These are phyloP conservation scores for Propithecus deckenii DNA, from an alignment of 2,797 vertebrate species.

Conservation along the genomic window DNA sequence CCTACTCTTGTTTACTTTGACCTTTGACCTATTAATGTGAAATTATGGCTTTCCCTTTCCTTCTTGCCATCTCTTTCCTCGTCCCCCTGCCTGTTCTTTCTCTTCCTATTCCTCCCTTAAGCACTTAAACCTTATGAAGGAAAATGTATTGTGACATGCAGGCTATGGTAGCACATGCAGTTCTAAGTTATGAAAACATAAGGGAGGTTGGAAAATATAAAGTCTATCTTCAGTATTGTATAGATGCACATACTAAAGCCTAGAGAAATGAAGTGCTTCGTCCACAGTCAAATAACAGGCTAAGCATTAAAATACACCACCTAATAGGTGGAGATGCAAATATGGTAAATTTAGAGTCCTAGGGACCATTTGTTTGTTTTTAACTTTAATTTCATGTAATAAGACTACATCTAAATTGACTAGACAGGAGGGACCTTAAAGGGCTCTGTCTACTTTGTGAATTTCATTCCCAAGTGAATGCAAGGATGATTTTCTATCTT, in stretches of 20 bases:
- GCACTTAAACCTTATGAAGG: background rate
- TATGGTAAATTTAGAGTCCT: background rate
- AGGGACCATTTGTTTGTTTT: background rate
- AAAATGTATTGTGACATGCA: background rate
- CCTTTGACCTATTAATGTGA: background rate
- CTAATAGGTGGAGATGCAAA: background rate
- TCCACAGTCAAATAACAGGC: background rate
- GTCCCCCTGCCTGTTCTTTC: background rate
- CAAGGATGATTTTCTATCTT: constrained; percentile 42
- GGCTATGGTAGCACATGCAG: background rate
- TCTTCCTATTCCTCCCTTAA: background rate
- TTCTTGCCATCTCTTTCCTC: background rate
- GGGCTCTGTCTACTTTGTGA: background rate
- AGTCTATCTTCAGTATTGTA: background rate
- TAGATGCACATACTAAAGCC: background rate
- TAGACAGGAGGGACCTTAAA: background rate
- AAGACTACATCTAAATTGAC: background rate
- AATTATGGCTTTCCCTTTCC: background rate
- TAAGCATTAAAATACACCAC: background rate
- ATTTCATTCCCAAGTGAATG: background rate
- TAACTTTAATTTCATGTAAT: background rate
- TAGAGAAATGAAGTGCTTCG: background rate
- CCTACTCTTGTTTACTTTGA: background rate
- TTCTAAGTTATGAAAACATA: background rate
- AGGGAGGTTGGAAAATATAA: background rate